Conservation (phyloP, 2,888 invertebrate species). For the Neuroscelio doddi region DNA sequence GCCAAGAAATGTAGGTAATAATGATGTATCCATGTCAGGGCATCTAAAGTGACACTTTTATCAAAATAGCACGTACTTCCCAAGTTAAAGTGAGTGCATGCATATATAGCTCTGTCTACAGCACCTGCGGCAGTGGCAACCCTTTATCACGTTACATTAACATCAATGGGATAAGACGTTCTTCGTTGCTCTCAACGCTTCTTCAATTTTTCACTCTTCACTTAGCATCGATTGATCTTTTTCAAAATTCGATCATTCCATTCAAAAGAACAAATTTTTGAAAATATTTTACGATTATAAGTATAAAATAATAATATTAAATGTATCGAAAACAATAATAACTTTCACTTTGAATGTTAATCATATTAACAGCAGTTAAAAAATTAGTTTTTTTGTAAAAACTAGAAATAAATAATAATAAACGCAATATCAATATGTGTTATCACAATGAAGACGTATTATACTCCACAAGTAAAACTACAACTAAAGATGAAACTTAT, state of each 20-base stretch:
- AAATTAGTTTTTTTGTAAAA: no score
- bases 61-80: slow-evolving; percentile 5
- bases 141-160: slow-evolving; percentile 4
- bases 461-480: no score
- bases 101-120: slow-evolving; percentile 1
- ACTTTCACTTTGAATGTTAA: no score
- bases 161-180: slow-evolving; percentile 6
- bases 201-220: neutral
- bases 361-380: no score
- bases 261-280: neutral
- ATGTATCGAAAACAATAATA: no score
- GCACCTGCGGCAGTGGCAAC: slow-evolving; percentile 6
- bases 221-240: neutral
- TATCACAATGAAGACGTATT: no score
- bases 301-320: no score
- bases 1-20: no score
- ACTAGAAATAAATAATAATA: no score
- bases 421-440: no score
- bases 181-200: neutral
- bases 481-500: slow-evolving; percentile 3
- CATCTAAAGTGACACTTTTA: slow-evolving; percentile 6
- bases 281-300: no score
- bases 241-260: neutral
- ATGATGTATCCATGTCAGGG: neutral
- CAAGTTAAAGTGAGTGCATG: slow-evolving; percentile 7